phyloP scores from a whole-genome alignment of 2,797 vertebrate species.

The Scarus forsteni region DNA sequence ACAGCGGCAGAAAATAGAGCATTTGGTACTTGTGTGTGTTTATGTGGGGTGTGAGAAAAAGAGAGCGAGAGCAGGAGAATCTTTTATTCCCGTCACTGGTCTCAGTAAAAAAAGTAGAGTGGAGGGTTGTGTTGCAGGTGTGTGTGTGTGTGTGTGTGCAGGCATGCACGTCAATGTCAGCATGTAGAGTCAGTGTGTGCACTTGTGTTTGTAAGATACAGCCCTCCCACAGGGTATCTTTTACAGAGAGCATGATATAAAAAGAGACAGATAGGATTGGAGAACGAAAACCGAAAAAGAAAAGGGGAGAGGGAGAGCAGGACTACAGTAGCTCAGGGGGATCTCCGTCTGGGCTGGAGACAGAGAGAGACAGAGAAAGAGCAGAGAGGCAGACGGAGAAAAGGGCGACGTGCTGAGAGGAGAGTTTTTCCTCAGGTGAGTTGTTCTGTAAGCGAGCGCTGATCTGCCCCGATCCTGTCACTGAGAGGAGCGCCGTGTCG shows the following conservation, averaged over 20 bases:
- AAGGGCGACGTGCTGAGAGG: slow-evolving; percentile 60
- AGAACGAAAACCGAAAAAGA: slow-evolving; percentile 69
- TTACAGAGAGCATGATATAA: slow-evolving; percentile 73
- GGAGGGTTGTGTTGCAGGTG: slow-evolving; percentile 51
- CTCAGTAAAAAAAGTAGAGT: slow-evolving; percentile 52
- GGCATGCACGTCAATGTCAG: slow-evolving; percentile 33
- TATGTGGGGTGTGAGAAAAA: slow-evolving; percentile 25
- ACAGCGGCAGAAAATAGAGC: slow-evolving; percentile 87
- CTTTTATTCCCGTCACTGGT: slow-evolving; percentile 60
- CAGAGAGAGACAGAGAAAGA: slow-evolving; percentile 49
- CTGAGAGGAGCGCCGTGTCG: slow-evolving; percentile 49
- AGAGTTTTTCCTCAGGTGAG: slow-evolving; percentile 84
- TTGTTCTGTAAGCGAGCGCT: slow-evolving; percentile 70
- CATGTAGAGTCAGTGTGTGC: slow-evolving; percentile 54
- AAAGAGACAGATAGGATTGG: slow-evolving; percentile 78
- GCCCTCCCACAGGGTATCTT: slow-evolving; percentile 77
- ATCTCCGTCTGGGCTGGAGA: slow-evolving; percentile 78
- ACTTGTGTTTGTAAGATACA: slow-evolving; percentile 68
- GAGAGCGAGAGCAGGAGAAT: slow-evolving; percentile 39
- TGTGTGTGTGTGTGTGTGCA: slow-evolving; percentile 18
- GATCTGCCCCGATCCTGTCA: slow-evolving; percentile 73
- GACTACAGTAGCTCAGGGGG: slow-evolving; percentile 75
- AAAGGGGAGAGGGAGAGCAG: slow-evolving; percentile 60
- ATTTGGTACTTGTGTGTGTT: slow-evolving; percentile 82
- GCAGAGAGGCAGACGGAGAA: slow-evolving; percentile 56